These are phyloP conservation scores for Vesta saturnalis DNA, from an alignment of 2,888 invertebrate species.

Conservation along the genomic window DNA sequence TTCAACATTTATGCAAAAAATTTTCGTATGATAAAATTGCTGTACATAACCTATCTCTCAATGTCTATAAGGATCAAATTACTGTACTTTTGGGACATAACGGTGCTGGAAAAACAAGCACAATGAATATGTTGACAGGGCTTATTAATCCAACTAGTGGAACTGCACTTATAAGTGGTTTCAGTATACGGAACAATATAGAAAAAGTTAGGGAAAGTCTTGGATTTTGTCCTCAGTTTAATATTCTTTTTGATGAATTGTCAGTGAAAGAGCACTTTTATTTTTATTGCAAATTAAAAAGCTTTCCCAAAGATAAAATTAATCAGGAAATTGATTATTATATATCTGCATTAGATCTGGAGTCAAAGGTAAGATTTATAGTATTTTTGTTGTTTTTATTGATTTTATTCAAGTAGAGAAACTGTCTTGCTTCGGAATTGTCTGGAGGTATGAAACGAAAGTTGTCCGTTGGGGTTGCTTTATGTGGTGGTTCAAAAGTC, in stretches of 20 bases:
- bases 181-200: conserved; percentile 73
- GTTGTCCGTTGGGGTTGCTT: conserved; percentile 77
- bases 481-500: conserved; percentile 79
- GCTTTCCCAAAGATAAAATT: conserved; percentile 66
- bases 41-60: conserved; percentile 75
- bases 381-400: not conserved
- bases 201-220: conserved; percentile 73
- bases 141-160: conserved; percentile 75
- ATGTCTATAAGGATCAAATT: conserved; percentile 90
- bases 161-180: conserved; percentile 77
- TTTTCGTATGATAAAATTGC: conserved; percentile 68
- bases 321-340: conserved; percentile 71
- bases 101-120: conserved; percentile 94
- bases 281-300: conserved; percentile 82
- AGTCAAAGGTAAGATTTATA: conserved; percentile 67
- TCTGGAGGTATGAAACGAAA: conserved; percentile 85
- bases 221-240: conserved; percentile 87
- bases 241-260: conserved; percentile 83
- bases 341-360: conserved; percentile 72
- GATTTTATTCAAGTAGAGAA: conserved; percentile 56
- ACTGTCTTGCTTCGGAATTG: conserved; percentile 68
- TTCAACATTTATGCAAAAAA: conserved; percentile 69
- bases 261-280: conserved; percentile 85
- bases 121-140: conserved; percentile 92
- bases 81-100: conserved; percentile 83